phyloP scores from a whole-genome alignment of 2,888 invertebrate species.

The Exephanes ischioxanthus region DNA sequence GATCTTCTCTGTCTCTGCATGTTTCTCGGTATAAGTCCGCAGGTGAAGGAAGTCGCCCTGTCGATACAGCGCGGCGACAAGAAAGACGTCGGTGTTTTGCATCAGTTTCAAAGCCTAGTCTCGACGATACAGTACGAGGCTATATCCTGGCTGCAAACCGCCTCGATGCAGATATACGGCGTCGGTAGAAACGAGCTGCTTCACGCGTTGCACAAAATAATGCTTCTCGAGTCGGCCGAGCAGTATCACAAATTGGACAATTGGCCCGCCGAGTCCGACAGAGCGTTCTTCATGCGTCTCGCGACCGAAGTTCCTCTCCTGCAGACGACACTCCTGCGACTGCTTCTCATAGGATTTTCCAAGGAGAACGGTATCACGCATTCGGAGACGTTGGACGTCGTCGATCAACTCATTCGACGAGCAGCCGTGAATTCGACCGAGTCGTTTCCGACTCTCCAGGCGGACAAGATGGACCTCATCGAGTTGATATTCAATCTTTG shows the following conservation, averaged over 20 bases:
- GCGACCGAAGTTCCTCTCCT: slow-evolving; percentile 95
- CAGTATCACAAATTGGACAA: slow-evolving; percentile 93
- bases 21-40: slow-evolving; percentile 91
- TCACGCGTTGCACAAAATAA: slow-evolving; percentile 92
- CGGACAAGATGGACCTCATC: slow-evolving; percentile 93
- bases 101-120: slow-evolving; percentile 85
- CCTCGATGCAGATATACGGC: slow-evolving; percentile 91
- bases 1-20: slow-evolving; percentile 95
- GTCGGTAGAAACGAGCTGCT: slow-evolving; percentile 91
- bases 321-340: slow-evolving; percentile 93
- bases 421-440: slow-evolving; percentile 92
- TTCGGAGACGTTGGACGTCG: slow-evolving; percentile 94
- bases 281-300: slow-evolving; percentile 91
- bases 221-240: slow-evolving; percentile 92
- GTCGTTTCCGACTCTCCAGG: slow-evolving; percentile 90
- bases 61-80: slow-evolving; percentile 86
- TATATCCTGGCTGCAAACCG: slow-evolving; percentile 95
- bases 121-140: slow-evolving; percentile 92
- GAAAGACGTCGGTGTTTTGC: slow-evolving; percentile 83
- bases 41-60: slow-evolving; percentile 89
- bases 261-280: slow-evolving; percentile 97
- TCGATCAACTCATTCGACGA: slow-evolving; percentile 93
- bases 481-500: slow-evolving; percentile 96
- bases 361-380: slow-evolving; percentile 93
- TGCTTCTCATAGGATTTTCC: slow-evolving; percentile 93